phyloP scores from a whole-genome alignment of 2,888 invertebrate genomes.

The Melipona beecheii region DNA sequence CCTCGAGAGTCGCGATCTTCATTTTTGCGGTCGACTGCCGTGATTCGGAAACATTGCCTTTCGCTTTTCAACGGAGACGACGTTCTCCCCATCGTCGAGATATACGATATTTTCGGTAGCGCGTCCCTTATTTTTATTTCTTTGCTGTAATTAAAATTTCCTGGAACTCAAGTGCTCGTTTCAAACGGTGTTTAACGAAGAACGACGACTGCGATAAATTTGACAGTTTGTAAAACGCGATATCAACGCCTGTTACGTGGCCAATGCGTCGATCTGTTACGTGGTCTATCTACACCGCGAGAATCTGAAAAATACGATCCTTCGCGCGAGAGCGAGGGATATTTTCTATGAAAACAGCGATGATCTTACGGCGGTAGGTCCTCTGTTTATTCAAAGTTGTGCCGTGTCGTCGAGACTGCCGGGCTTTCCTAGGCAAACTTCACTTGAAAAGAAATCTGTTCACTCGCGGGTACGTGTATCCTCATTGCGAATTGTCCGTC shows the following conservation, averaged over 20 bases:
- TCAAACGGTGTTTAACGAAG: neutral
- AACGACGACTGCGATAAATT: neutral
- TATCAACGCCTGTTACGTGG: too few relatives aligned
- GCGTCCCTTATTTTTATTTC: rapidly evolving
- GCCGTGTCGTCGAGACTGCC: neutral
- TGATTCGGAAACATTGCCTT: neutral
- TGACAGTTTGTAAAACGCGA: neutral
- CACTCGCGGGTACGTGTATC: neutral
- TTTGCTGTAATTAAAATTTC: too few relatives aligned
- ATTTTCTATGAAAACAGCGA: constrained; percentile 18
- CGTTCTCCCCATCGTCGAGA: neutral
- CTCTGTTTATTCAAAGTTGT: constrained; percentile 7
- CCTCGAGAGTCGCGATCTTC: neutral
- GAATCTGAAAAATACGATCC: neutral
- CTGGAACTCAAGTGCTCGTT: too few relatives aligned
- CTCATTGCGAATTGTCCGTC: neutral
- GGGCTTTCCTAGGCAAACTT: constrained; percentile 5
- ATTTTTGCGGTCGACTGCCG: too few relatives aligned
- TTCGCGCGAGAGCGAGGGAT: neutral
- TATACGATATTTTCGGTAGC: neutral
- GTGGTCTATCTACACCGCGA: too few relatives aligned
- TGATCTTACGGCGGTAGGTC: neutral
- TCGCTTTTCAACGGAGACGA: neutral
- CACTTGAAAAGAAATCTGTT: neutral
- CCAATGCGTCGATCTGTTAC: neutral